phyloP scores from a whole-genome alignment of 92 coral and sea anemone species.

The Heliopora coerulea region DNA sequence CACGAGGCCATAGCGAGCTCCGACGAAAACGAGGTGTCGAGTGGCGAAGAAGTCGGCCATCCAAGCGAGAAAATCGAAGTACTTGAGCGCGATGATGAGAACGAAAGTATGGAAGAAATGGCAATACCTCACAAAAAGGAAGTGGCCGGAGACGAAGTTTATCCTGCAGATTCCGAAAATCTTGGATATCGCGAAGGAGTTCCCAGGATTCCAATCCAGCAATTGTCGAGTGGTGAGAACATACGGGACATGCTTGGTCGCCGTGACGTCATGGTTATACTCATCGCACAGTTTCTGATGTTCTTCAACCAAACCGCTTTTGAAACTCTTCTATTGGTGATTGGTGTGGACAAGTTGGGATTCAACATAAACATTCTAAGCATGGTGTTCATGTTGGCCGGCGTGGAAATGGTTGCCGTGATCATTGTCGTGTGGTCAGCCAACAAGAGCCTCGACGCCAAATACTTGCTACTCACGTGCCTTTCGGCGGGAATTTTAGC shows the following conservation, averaged over 20 bases:
- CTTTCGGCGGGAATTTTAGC: constrained; percentile 28
- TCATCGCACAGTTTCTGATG: constrained; percentile 29
- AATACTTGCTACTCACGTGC: constrained; percentile 22
- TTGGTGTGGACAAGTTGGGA: constrained; percentile 12
- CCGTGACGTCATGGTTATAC: constrained; percentile 25
- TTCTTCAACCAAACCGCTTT: constrained; percentile 37
- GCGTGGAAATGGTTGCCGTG: constrained; percentile 28
- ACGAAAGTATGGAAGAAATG: neutral
- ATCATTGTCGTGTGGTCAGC: constrained; percentile 29
- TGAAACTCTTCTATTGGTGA: constrained; percentile 21
- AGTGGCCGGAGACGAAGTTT: neutral
- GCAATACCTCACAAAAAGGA: neutral
- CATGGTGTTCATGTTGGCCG: constrained; percentile 25
- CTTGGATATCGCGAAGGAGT: neutral
- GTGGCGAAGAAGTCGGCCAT: constrained; percentile 4
- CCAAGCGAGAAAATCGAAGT: neutral
- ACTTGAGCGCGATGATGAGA: neutral
- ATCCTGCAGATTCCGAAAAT: neutral
- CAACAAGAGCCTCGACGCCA: constrained; percentile 26
- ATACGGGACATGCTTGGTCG: constrained; percentile 9
- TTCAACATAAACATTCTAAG: constrained; percentile 25
- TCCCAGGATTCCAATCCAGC: neutral
- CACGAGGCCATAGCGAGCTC: constrained; percentile 1
- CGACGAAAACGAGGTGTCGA: constrained; percentile 5
- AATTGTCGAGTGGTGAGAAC: too few species aligned